A percentile compares a stretch with the other conserved stretches of the same genome.
phyloP scores from a whole-genome alignment of 1,140 invertebrate species.

The Sogatella furcifera region DNA sequence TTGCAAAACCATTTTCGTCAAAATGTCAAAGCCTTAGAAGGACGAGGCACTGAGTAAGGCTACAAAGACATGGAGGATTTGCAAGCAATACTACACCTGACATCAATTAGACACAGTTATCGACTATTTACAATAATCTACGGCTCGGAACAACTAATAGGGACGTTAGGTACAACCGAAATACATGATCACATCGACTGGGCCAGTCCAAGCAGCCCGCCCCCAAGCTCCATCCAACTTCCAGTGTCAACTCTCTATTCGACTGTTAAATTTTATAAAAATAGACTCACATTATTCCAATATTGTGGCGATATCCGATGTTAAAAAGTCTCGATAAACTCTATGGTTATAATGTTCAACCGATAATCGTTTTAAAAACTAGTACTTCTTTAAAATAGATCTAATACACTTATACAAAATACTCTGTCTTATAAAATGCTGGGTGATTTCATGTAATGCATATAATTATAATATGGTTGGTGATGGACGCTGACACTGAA shows the following conservation, averaged over 20 bases:
- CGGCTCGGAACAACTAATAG: not conserved
- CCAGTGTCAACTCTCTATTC: not conserved
- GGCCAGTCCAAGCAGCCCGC: too few relatives aligned
- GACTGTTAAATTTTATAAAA: not conserved
- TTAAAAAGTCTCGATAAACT: not conserved
- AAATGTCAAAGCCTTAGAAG: not conserved
- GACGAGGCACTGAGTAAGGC: slow-evolving; percentile 16
- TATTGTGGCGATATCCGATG: not conserved
- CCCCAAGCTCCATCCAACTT: not conserved
- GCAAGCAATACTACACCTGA: slow-evolving; percentile 10
- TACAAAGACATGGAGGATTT: slow-evolving; percentile 12
- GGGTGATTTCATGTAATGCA: too few relatives aligned
- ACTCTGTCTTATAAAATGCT: too few relatives aligned
- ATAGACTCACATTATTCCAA: not conserved
- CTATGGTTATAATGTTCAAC: not conserved
- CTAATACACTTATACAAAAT: too few relatives aligned
- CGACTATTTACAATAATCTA: not conserved
- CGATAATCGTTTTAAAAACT: too few relatives aligned
- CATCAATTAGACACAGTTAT: not conserved
- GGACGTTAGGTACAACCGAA: not conserved
- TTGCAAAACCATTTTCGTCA: not conserved
- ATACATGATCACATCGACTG: not conserved
- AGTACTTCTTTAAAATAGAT: too few relatives aligned
- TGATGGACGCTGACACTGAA: too few relatives aligned
- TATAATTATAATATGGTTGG: too few relatives aligned